These are phyloP conservation scores for Idris sp. DNA, from an alignment of 1,140 invertebrate species.

Conservation along the genomic window DNA sequence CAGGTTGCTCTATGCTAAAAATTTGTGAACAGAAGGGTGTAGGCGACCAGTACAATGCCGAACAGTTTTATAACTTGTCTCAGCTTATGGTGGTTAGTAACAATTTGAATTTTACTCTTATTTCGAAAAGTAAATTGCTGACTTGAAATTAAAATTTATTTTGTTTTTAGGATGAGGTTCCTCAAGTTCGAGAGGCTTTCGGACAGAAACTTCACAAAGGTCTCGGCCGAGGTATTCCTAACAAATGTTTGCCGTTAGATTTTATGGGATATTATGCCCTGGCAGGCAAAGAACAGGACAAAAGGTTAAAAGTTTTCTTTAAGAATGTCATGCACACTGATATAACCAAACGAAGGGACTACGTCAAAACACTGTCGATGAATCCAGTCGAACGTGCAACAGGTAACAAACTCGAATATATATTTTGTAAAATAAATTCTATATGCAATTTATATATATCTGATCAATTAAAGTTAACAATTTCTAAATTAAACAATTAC, in stretches of 20 bases:
- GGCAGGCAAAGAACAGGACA: slow-evolving; percentile 90
- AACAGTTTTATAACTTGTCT: slow-evolving; percentile 96
- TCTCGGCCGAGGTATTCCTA: slow-evolving; percentile 87
- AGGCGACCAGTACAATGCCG: slow-evolving; percentile 94
- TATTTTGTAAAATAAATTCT: too few relatives aligned
- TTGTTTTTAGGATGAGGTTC: slow-evolving; percentile 86
- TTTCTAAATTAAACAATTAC: too few relatives aligned
- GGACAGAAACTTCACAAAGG: slow-evolving; percentile 95
- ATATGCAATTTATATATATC: slow-evolving; percentile 1
- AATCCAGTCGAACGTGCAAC: slow-evolving; percentile 78
- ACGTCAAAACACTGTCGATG: slow-evolving; percentile 87
- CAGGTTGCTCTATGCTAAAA: slow-evolving; percentile 96
- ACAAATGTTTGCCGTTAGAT: slow-evolving; percentile 94
- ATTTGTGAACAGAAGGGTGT: slow-evolving; percentile 97
- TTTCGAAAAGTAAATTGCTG: slow-evolving; percentile 17
- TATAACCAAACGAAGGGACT: slow-evolving; percentile 93
- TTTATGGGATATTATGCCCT: slow-evolving; percentile 98
- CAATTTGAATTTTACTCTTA: neutral
- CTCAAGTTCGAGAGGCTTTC: slow-evolving; percentile 94
- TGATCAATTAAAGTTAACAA: too few relatives aligned
- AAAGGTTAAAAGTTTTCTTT: slow-evolving; percentile 83
- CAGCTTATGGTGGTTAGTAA: slow-evolving; percentile 89
- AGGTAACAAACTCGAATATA: slow-evolving; percentile 73
- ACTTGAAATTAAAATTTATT: too few relatives aligned
- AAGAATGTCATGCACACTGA: slow-evolving; percentile 90